A percentile compares a stretch with the other conserved stretches of the same genome.
phyloP scores from a whole-genome alignment of 92 coral and sea anemone genomes.

The Parazoanthus swiftii region DNA sequence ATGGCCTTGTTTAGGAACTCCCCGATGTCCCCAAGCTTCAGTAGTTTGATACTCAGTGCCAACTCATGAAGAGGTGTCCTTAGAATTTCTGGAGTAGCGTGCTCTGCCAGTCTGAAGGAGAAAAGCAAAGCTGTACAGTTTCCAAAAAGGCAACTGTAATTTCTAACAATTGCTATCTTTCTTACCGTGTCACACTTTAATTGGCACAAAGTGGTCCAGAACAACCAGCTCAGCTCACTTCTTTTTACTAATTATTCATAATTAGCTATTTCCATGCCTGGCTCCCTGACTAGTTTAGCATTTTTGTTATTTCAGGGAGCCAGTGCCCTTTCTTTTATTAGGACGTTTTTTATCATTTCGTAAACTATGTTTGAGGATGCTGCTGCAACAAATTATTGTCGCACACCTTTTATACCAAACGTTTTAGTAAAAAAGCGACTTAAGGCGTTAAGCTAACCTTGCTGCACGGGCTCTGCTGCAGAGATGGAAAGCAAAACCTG shows the following conservation, averaged over 20 bases:
- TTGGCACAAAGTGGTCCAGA: too few relatives aligned
- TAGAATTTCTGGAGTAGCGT: conserved; percentile 96
- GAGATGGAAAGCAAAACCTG: conserved; percentile 96
- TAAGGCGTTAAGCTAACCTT: conserved; percentile 46
- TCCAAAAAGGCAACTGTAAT: neutral
- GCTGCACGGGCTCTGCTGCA: conserved; percentile 96
- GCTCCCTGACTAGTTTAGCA: too few relatives aligned
- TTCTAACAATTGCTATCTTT: neutral
- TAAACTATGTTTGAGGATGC: too few relatives aligned
- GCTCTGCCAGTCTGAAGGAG: conserved; percentile 82
- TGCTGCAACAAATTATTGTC: too few relatives aligned
- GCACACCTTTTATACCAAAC: neutral
- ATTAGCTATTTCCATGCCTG: too few relatives aligned
- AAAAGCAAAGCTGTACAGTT: neutral
- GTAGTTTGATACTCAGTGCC: conserved; percentile 89
- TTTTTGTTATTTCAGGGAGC: too few relatives aligned
- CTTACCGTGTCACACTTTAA: too few relatives aligned
- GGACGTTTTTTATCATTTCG: too few relatives aligned
- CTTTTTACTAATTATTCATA: too few relatives aligned
- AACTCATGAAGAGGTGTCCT: conserved; percentile 97
- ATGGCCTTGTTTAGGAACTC: conserved; percentile 95
- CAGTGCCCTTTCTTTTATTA: too few relatives aligned
- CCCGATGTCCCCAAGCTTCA: conserved; percentile 91
- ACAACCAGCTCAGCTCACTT: too few relatives aligned
- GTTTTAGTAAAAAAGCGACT: neutral